These are phyloP conservation scores for Rhopalosiphum nymphaeae DNA, from an alignment of 2,888 invertebrate species.

Conservation along the genomic window DNA sequence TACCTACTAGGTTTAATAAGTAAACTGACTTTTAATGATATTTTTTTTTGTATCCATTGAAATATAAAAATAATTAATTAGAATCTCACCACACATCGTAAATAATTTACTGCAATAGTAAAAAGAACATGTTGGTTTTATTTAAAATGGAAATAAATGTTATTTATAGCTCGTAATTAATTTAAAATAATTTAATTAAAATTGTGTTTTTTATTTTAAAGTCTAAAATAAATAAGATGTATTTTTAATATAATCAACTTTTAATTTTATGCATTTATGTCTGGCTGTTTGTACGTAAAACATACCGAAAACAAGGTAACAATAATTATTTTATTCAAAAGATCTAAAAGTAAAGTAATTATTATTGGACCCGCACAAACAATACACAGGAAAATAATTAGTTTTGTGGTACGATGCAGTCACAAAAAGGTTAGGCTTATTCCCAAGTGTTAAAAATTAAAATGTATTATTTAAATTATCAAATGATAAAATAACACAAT, in stretches of 20 bases:
- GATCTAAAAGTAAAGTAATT: neutral
- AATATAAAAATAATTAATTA: neutral
- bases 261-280: neutral
- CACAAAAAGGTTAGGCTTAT: neutral
- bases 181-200: neutral
- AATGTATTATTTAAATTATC: neutral
- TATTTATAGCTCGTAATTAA: neutral
- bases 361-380: neutral
- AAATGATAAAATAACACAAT: neutral
- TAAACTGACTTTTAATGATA: neutral
- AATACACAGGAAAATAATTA: constrained; percentile 13
- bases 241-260: neutral
- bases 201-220: neutral
- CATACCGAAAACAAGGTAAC: neutral
- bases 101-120: neutral
- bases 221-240: neutral
- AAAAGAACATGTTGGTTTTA: neutral
- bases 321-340: neutral
- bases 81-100: neutral
- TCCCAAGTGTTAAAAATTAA: neutral
- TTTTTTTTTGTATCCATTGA: neutral
- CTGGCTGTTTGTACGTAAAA: neutral
- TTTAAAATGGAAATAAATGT: neutral
- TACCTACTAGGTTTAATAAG: neutral
- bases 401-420: neutral